Base-by-base conservation (phyloP, 2,113 vertebrate species). In the Scomber scombrus region DNA sequence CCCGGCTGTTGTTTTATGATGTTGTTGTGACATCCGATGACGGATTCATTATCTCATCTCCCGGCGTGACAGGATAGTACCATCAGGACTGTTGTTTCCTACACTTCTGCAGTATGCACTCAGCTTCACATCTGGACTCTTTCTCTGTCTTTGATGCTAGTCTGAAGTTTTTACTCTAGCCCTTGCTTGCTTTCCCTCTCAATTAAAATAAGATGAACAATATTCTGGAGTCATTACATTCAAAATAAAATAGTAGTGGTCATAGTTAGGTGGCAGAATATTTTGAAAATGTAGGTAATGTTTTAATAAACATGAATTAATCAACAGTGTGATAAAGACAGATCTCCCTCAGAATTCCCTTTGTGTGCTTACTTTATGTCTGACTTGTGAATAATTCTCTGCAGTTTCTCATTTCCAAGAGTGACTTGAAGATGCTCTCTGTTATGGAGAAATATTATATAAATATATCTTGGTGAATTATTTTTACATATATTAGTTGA, bases 41-140 rank as follows among this genome's bases (percentile, higher is more conserved):
- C 76, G 67, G 93, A 94, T 94, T 95, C 93, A 95, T 95, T 94
- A 94, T 94, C 93, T 95, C 91, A 91, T 94, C 94, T 93, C 88
- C 74, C 40, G 40, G 56, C 43, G 19, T 90, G 92, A 92, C 89
- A 89, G 47, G 84, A 23, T 71, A 62, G 88, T 57, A 82, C 71
- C 75, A 73, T 69, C 72, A 10, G 52, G 73, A 11, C 54, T 14
- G 54, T 52, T 69, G 26, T 80, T 82, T 76, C 31, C 43, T n/a
- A 5, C 60, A 62, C 54, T 34, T 69, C 12, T 60, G 11, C 75
- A 0, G 21, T 9, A 16, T 65, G 46, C 60, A 18, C 66, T 61
- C 45, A 31, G 72, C 46, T 83, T 73, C 76, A 57, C 52, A 66
- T 79, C 34, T 47, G 16, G 54, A 47, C 40, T 26, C 58, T 45